phyloP scores from a whole-genome alignment of 2,888 invertebrate species.

The Noctua fimbriata region DNA sequence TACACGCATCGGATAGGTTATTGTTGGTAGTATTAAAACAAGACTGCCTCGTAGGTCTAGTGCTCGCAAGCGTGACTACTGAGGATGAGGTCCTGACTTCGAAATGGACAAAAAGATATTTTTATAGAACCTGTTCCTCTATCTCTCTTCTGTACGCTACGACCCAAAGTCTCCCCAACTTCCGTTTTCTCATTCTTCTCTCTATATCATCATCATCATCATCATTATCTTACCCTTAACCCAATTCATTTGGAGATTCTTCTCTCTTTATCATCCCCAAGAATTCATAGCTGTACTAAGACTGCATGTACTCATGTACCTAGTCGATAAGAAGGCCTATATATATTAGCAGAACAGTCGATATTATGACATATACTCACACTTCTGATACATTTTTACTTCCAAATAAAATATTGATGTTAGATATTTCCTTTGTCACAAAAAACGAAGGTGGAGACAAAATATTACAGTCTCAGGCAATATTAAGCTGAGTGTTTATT shows the following conservation, averaged over 20 bases:
- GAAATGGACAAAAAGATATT: background rate
- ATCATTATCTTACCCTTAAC: too few relatives aligned
- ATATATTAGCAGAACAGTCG: background rate
- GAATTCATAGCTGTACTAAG: background rate
- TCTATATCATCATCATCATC: too few relatives aligned
- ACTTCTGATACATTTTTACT: background rate
- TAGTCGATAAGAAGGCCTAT: background rate
- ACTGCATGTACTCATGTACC: too few relatives aligned
- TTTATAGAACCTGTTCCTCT: too few relatives aligned
- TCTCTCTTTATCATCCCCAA: background rate
- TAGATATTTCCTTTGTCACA: conserved; percentile 6
- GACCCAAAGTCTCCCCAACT: too few relatives aligned
- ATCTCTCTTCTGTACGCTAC: too few relatives aligned
- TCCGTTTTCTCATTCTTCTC: too few relatives aligned
- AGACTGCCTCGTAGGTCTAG: background rate
- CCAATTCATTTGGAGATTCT: too few relatives aligned
- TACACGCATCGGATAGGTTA: background rate
- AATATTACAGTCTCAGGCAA: conserved; percentile 13
- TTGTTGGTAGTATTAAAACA: background rate
- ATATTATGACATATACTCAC: background rate
- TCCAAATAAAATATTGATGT: background rate
- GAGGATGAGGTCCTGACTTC: background rate
- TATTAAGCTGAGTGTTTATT: conserved; percentile 12
- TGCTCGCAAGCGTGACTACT: background rate
- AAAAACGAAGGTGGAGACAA: conserved; percentile 5